A percentile compares a stretch with the other conserved stretches of the same genome.
Evolutionary conservation across 2,888 invertebrate species (phyloP).

Genomic region (Archips crataeganus): DNA sequence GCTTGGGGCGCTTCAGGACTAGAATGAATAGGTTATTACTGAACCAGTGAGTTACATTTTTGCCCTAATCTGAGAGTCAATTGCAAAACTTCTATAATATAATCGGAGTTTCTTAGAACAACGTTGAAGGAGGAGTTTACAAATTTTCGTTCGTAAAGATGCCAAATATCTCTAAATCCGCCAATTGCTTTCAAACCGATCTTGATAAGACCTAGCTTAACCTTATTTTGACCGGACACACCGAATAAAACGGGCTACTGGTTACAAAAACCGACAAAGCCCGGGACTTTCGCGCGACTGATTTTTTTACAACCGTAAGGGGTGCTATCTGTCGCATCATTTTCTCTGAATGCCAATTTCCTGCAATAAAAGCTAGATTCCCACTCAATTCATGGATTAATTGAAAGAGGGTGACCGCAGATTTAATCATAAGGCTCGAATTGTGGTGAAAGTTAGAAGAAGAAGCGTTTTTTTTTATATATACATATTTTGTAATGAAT

Average conservation of each 20-base stretch:
- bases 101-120: too few species aligned
- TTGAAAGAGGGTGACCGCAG: constrained; percentile 67
- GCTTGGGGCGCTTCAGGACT: too few species aligned
- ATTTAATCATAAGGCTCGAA: constrained; percentile 55
- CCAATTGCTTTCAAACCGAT: background rate
- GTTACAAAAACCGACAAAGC: background rate
- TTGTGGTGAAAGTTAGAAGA: constrained; percentile 1
- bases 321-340: constrained; percentile 54
- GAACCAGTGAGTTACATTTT: too few species aligned
- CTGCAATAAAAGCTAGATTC: constrained; percentile 56
- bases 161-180: background rate
- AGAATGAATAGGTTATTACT: too few species aligned
- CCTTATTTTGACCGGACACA: background rate
- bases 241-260: constrained; percentile 4
- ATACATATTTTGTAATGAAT: too few species aligned
- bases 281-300: background rate
- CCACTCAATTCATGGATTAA: constrained; percentile 63
- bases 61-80: too few species aligned
- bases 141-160: background rate
- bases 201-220: background rate
- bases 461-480: background rate
- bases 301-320: constrained; percentile 45
- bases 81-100: too few species aligned
- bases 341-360: constrained; percentile 61
- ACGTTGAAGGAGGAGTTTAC: background rate